Evolutionary conservation across 2,888 invertebrate species (phyloP).

Genomic region (Clivina fossor): DNA sequence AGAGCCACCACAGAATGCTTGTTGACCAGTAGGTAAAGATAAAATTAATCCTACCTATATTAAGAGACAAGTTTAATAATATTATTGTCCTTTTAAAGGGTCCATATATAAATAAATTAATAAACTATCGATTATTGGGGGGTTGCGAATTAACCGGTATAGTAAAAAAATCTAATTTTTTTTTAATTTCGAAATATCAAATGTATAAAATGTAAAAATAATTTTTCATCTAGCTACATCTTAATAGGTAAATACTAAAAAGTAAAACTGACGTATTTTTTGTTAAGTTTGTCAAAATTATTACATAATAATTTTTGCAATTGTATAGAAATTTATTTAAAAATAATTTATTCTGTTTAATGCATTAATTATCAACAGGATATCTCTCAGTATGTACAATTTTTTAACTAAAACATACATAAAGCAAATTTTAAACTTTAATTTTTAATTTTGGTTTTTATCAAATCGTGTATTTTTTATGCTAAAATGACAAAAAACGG

Average conservation of each 20-base stretch:
- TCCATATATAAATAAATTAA: not conserved
- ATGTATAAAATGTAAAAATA: not conserved
- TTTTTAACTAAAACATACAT: too few relatives aligned
- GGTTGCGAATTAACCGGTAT: not conserved
- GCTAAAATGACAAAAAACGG: not conserved
- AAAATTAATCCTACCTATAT: constrained; percentile 11
- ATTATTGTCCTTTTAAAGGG: not conserved
- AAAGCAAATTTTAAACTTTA: too few relatives aligned
- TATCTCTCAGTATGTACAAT: too few relatives aligned
- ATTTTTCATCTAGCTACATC: not conserved
- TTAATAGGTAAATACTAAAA: too few relatives aligned
- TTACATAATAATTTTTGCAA: too few relatives aligned
- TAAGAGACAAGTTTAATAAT: constrained; percentile 41
- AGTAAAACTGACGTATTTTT: too few relatives aligned
- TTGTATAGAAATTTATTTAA: too few relatives aligned
- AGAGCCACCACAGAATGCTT: constrained; percentile 56
- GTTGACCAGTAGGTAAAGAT: not conserved
- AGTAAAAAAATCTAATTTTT: not conserved
- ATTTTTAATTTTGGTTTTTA: too few relatives aligned
- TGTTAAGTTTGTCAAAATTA: too few relatives aligned
- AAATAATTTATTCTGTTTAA: too few relatives aligned
- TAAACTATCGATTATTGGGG: not conserved
- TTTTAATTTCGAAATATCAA: not conserved
- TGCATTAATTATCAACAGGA: too few relatives aligned
- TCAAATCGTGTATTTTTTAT: not conserved